Base-by-base conservation (phyloP, 2,888 invertebrate genomes). In the Geotrupes spiniger region DNA sequence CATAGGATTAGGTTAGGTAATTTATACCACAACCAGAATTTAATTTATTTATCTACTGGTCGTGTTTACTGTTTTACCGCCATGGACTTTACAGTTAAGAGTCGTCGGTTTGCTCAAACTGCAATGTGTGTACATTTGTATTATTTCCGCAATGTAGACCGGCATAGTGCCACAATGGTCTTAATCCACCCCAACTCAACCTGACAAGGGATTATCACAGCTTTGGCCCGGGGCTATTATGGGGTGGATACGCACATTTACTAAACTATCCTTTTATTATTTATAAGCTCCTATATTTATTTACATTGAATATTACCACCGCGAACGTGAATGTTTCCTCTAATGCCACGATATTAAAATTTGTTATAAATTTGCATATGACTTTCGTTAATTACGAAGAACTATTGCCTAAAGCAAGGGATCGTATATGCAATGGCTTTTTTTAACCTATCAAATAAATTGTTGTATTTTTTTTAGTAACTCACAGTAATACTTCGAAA, bases 201-300 rank as follows among this genome's bases (percentile, higher is more conserved):
- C 56, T 58, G 56, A 58, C 55, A 60, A 49, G 62, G 61, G 63
- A 63, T 63, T 63, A 63, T 63, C 62, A 62, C 63, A 59, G 63
- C 62, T 63, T 63, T 63, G 52, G 54, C 57, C 60, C 58, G 33
- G 44, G 49, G 49, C 45, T 45, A 49, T 49, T 49, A 49, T 29
- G 40, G 49, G 49, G 49, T 49, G 49, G 49, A 44, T 45, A 49
- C 49, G 49, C 44, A 41, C 49, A 27, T 49, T 49, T 49, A 49
- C 49, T 43, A 41, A 49, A 44, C 45, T 49, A 49, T 41, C 41
- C 49, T 44, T 49, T 49, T 40, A 49, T 49, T 49, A 49, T 49
- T 44, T 49, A 49, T 41, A 49, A 46, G 46, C 46, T 45, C 11
- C 39, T 39, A 39, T 39, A 46, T 46, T 46, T 46, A 46, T 46